These are phyloP conservation scores for Drosophila austrosaltans DNA, from an alignment of 2,888 invertebrate genomes.

Conservation along the genomic window DNA sequence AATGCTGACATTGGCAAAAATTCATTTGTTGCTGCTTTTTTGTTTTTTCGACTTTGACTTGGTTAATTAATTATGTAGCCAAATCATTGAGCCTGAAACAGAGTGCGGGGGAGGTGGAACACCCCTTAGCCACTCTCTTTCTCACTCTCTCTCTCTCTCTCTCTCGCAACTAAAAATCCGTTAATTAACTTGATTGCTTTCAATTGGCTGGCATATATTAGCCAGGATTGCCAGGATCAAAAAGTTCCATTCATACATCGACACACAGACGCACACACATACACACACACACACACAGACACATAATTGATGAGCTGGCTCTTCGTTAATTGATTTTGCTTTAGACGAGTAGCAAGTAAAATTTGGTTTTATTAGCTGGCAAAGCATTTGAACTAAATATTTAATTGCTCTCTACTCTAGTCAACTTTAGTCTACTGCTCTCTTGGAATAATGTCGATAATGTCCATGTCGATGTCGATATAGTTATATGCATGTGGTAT, in stretches of 20 bases:
- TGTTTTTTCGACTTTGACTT: constrained; percentile 47
- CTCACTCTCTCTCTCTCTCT: not conserved
- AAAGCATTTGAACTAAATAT: constrained; percentile 54
- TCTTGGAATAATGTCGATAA: constrained; percentile 5
- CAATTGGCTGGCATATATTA: constrained; percentile 70
- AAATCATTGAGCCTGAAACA: constrained; percentile 42
- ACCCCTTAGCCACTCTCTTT: not conserved
- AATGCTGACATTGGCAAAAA: constrained; percentile 32
- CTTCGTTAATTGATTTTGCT: constrained; percentile 69
- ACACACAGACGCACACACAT: constrained; percentile 18
- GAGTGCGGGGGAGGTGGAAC: not conserved
- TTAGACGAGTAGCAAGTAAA: constrained; percentile 38
- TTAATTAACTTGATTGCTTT: constrained; percentile 79
- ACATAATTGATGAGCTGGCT: constrained; percentile 68
- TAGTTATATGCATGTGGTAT: not conserved
- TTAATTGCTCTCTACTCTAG: constrained; percentile 37
- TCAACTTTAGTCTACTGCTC: not conserved
- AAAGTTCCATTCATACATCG: constrained; percentile 45
- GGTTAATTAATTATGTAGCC: constrained; percentile 76
- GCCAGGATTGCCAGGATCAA: constrained; percentile 61
- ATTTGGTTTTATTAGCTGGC: constrained; percentile 66
- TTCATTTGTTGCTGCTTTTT: constrained; percentile 21
- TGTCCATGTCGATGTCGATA: constrained; percentile 5
- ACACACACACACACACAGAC: constrained; percentile 18
- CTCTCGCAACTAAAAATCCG: constrained; percentile 56